Percentiles rank a stretch among this genome's conserved stretches.
phyloP scores from a whole-genome alignment of 2,888 invertebrate genomes.

The Drosophila neonasuta region DNA sequence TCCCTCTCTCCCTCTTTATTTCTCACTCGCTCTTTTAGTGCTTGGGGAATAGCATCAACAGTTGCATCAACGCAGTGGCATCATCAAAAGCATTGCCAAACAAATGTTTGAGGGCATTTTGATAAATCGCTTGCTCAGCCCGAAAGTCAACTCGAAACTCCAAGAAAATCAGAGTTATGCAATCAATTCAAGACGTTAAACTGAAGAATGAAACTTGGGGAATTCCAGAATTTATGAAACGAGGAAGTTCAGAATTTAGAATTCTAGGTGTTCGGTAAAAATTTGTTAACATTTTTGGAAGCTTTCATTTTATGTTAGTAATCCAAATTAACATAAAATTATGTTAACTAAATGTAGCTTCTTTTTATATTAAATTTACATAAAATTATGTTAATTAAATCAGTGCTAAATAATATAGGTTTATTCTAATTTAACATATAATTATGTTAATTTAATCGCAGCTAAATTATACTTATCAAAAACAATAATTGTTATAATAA shows the following conservation, averaged over 20 bases:
- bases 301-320: no score
- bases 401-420: no score
- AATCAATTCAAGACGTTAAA: neutral
- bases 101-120: slow-evolving; percentile 25
- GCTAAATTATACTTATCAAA: no score
- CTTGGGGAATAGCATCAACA: slow-evolving; percentile 17
- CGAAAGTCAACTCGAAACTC: neutral
- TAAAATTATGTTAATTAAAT: no score
- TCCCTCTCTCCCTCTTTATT: neutral
- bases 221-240: neutral
- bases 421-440: no score
- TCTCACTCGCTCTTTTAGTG: neutral
- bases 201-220: neutral
- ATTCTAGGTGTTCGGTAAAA: no score
- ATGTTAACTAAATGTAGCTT: no score
- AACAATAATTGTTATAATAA: no score
- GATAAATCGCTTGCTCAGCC: slow-evolving; percentile 33
- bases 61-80: slow-evolving; percentile 15
- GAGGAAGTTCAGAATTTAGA: neutral
- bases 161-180: neutral
- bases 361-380: no score
- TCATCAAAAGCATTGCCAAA: slow-evolving; percentile 22
- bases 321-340: no score
- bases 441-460: no score
- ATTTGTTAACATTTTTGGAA: no score